These are phyloP conservation scores for Chamaea fasciata DNA, from an alignment of 2,113 vertebrate genomes.

Conservation along the genomic window DNA sequence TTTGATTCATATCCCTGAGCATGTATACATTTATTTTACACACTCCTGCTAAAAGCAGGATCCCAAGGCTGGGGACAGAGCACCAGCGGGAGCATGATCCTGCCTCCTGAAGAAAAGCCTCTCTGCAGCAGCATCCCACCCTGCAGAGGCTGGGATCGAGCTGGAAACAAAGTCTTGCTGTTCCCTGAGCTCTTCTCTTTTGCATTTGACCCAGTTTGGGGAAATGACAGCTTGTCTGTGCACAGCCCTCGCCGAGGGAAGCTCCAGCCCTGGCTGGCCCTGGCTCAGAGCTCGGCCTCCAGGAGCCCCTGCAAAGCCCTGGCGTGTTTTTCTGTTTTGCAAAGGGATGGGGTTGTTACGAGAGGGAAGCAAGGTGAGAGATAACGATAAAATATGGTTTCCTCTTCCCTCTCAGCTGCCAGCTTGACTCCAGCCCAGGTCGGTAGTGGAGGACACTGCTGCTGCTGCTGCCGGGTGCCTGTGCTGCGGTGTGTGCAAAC, in stretches of 20 bases:
- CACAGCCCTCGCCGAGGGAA: rapidly evolving
- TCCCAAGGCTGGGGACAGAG: not conserved
- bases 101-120: not conserved
- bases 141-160: not conserved
- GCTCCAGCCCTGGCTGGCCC: not conserved
- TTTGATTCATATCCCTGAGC: not conserved
- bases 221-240: not conserved
- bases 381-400: constrained; percentile 47
- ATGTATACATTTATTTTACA: not conserved
- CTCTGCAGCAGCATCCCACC: not conserved
- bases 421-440: constrained; percentile 44
- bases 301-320: not conserved
- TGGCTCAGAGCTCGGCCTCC: not conserved
- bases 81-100: not conserved
- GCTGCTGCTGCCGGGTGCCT: not conserved
- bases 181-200: not conserved
- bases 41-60: not conserved
- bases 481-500: not conserved
- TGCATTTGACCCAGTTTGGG: constrained; percentile 8
- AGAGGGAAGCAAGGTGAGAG: constrained; percentile 53
- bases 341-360: not conserved
- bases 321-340: constrained; percentile 29
- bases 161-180: not conserved
- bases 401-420: constrained; percentile 48
- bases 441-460: not conserved